Evolutionary conservation across 2,113 vertebrate species (phyloP), one percentile per base, ranked within the genome.

Genomic region (Plectropomus leopardus): DNA sequence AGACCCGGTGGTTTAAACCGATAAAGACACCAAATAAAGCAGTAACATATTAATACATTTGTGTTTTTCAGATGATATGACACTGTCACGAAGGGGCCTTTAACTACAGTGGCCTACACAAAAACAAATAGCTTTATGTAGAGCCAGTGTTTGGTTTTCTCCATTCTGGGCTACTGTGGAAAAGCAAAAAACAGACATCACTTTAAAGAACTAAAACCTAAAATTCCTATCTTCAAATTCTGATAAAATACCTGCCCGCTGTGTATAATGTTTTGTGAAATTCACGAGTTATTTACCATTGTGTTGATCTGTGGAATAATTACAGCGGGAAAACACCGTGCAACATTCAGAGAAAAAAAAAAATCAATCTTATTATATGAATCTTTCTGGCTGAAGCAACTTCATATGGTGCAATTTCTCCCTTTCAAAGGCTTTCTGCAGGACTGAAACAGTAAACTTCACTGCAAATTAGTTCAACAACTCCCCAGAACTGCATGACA

Each of bases 381-480:
- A 36, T 68, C 21, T 63, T 36, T 48, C 42, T 21, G 40, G 21
- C 55, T 61, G 40, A 53, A 11, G 58, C 51, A 68, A 57, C 45
- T 61, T 71, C 24, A 68, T 44, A 47, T 61, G 59, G 50, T 59
- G 60, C 45, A 70, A 72, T 15, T 3, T 54, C 66, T 63, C 64
- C 28, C 28, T 44, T 42, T 69, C 30, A 81, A 67, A 87, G 32
- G 17, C n/a, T 67, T 54, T 51, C 58, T 55, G 28, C 73, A 34
- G 53, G 54, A 81, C 59, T 51, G 61, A 77, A 84, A 82, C 67
- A 78, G 19, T 40, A 47, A 79, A 58, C 63, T 60, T 83, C 57
- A 44, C 54, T 44, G 75, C 73, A 87, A 83, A 90, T 89, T 82
- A 90, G 75, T 83, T 80, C 48, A 79, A 74, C 78, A 86, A 63